Evolutionary conservation across 2,797 vertebrate species (phyloP).

Genomic region (Sylvilagus floridanus): DNA sequence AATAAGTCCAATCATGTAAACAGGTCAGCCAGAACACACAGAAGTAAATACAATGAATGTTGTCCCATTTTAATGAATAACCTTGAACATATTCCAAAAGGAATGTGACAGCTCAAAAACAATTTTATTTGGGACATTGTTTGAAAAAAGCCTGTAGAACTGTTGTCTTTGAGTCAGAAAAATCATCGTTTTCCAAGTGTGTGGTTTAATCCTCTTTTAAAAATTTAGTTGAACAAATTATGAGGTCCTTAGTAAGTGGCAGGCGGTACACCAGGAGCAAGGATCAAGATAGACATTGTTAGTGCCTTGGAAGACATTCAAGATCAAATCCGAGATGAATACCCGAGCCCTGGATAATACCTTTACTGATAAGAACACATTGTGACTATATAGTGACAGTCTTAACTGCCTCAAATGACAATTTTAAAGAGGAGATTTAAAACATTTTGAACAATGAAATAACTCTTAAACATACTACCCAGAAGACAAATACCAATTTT

Average conservation of each 20-base stretch:
- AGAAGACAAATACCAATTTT: slow-evolving; percentile 52
- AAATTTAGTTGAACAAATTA: slow-evolving; percentile 63
- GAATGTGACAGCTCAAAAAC: slow-evolving; percentile 61
- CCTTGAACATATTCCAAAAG: slow-evolving; percentile 71
- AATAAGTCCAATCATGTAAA: slow-evolving; percentile 73
- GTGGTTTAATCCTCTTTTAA: slow-evolving; percentile 34
- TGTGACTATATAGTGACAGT: slow-evolving; percentile 75
- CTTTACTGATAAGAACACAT: slow-evolving; percentile 69
- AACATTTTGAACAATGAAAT: slow-evolving; percentile 79
- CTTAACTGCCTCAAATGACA: slow-evolving; percentile 71
- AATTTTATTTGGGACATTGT: slow-evolving; percentile 73
- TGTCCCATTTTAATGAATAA: slow-evolving; percentile 54
- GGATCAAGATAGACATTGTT: slow-evolving; percentile 67
- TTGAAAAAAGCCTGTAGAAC: slow-evolving; percentile 65
- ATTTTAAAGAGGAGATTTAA: slow-evolving; percentile 77
- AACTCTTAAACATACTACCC: slow-evolving; percentile 54
- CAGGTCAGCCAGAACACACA: slow-evolving; percentile 71
- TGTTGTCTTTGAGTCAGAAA: slow-evolving; percentile 65
- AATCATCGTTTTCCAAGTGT: slow-evolving; percentile 30
- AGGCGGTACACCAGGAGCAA: slow-evolving; percentile 58
- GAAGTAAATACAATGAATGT: slow-evolving; percentile 53
- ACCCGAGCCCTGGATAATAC: slow-evolving; percentile 66
- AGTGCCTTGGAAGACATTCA: slow-evolving; percentile 65
- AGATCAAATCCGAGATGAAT: slow-evolving; percentile 69
- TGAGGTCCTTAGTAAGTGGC: slow-evolving; percentile 62